Evolutionary conservation across 2,113 vertebrate species (phyloP), one percentile per base, ranked within the genome.

Genomic region (Microtus oregoni): DNA sequence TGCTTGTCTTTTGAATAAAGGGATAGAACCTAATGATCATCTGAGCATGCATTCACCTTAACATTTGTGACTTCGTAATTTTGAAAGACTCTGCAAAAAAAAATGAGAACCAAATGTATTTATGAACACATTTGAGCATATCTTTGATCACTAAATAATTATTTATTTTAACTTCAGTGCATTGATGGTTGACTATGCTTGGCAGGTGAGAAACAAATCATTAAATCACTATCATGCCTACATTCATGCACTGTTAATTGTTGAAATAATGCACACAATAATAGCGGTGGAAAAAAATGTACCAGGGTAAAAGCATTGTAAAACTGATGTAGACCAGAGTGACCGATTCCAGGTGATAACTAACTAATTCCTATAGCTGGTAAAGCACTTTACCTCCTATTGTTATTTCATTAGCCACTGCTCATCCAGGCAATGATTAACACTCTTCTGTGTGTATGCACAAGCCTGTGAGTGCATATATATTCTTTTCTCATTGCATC

Each of bases 1-100:
- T 97, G 94, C 96, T 97, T 97, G 97, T 97, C 96, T 97, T 75
- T 92, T 89, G 67, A 95, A 89, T 78, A 95, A 95, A 97, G 28
- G 63, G 47, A 82, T 24, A 82, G 79, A 86, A 68, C 26, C 86
- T 94, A 61, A 94, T 44, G 95, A 95, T 76, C 89, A 96, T 86
- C 85, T 93, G 96, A 93, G 81, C 65, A 81, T 89, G 52, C 73
- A 82, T 86, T 96, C 85, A 88, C 50, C 75, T 90, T 89, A 78
- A 4, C 65, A 38, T 35, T 52, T 65, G 44, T 28, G 81, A 82
- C 20, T 90, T 91, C 73, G 76, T 76, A 90, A 82, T 94, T 68
- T 61, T 96, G 79, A 91, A 90, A 97, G 30, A 83, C n/a, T 35
- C 1, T 61, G 81, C 67, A 63, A 14, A 52, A 50, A 63, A 81